These are phyloP conservation scores for Salmo trutta DNA, from an alignment of 2,797 vertebrate species.

Conservation along the genomic window DNA sequence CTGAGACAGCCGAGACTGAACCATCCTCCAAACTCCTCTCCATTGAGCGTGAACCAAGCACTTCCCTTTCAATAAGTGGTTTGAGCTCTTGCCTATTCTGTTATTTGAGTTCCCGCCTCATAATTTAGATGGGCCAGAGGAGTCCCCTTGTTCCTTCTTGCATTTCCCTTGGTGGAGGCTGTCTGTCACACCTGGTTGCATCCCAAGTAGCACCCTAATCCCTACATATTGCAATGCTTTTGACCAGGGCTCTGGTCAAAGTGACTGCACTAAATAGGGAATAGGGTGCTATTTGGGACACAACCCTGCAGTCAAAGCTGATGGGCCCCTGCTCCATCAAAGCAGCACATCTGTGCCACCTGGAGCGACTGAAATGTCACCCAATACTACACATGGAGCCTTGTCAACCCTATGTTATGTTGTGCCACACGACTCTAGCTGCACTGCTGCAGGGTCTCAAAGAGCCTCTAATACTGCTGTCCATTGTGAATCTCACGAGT, in stretches of 20 bases:
- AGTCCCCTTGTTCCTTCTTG: constrained; percentile 3
- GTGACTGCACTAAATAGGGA: not conserved
- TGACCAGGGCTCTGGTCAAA: not conserved
- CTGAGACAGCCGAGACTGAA: not conserved
- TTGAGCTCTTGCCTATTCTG: not conserved
- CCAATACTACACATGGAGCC: constrained; percentile 40
- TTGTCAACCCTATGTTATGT: constrained; percentile 40
- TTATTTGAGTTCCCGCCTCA: constrained; percentile 22
- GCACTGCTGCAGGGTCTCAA: constrained; percentile 37
- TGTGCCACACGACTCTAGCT: constrained; percentile 45
- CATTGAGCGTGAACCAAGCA: not conserved
- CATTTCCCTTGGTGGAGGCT: constrained; percentile 34
- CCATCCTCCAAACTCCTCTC: constrained; percentile 11
- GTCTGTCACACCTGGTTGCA: constrained; percentile 25
- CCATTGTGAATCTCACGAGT: not conserved
- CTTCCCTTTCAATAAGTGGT: constrained; percentile 5
- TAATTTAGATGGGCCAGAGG: not conserved
- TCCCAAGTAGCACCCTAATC: too few relatives aligned
- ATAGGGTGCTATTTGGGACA: constrained; percentile 11
- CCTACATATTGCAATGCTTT: too few relatives aligned
- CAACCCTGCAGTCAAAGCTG: constrained; percentile 51
- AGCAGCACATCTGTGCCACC: constrained; percentile 62
- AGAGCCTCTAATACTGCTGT: not conserved
- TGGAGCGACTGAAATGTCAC: constrained; percentile 72
- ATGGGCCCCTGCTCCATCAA: constrained; percentile 67